phyloP scores from a whole-genome alignment of 2,888 invertebrate genomes.

The Elysia crispata region DNA sequence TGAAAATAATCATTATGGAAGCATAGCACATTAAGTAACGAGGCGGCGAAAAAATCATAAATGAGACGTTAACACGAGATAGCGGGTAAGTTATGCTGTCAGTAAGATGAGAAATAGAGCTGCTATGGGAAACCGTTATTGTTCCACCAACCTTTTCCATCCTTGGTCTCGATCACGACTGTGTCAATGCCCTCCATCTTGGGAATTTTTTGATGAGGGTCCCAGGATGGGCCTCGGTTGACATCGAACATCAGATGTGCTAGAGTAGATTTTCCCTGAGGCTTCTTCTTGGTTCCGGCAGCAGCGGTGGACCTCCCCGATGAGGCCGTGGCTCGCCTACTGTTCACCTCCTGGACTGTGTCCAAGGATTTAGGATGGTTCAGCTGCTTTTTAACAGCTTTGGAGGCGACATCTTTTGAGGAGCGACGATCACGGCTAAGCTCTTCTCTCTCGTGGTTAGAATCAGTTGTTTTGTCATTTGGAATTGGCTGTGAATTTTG shows the following conservation, averaged over 20 bases:
- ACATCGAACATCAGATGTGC: conserved; percentile 59
- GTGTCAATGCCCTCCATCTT: conserved; percentile 71
- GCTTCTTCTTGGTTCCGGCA: conserved; percentile 40
- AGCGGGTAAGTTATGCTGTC: too few species aligned
- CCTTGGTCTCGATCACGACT: conserved; percentile 59
- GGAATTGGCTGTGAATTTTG: background rate
- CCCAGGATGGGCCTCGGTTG: conserved; percentile 59
- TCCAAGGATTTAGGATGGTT: too few species aligned
- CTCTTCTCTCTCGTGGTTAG: background rate
- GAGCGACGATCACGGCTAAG: too few species aligned
- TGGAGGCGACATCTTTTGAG: background rate
- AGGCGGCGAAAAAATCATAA: too few species aligned
- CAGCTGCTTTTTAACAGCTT: background rate
- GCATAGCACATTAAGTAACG: too few species aligned
- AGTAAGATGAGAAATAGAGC: too few species aligned
- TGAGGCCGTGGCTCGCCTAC: too few species aligned
- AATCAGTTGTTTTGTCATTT: background rate
- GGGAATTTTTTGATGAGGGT: conserved; percentile 56
- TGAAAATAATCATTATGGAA: too few species aligned
- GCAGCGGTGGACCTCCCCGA: conserved; percentile 13
- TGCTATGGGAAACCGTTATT: background rate
- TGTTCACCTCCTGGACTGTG: too few species aligned
- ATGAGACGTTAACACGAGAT: too few species aligned
- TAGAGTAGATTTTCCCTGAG: conserved; percentile 40
- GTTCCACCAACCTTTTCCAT: conserved; percentile 57